A percentile compares a stretch with the other conserved stretches of the same genome.
phyloP scores from a whole-genome alignment of 2,113 vertebrate genomes.

The Ifrita kowaldi region DNA sequence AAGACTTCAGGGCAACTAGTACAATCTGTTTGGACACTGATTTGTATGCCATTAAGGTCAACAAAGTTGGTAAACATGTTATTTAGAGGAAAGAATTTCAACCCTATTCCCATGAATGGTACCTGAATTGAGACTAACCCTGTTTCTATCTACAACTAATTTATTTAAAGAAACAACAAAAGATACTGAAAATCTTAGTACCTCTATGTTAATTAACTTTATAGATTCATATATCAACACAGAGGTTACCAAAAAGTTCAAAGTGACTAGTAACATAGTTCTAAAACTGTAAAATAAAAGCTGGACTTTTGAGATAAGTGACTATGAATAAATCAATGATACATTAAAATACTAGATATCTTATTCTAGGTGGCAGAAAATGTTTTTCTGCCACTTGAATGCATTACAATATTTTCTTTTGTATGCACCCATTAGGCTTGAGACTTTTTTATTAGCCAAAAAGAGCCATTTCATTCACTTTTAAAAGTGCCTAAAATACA shows the following conservation, averaged over 20 bases:
- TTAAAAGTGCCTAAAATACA: neutral
- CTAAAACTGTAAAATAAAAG: neutral
- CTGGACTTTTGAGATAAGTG: neutral
- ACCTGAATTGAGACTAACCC: neutral
- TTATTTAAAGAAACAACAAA: neutral
- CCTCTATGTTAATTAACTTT: neutral
- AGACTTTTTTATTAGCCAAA: constrained; percentile 18
- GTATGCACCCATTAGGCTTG: neutral
- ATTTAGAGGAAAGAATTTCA: neutral
- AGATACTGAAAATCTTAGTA: neutral
- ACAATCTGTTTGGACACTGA: neutral
- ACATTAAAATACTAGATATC: neutral
- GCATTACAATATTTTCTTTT: neutral
- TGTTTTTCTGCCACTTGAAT: neutral
- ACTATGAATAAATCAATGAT: neutral
- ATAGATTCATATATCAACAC: neutral
- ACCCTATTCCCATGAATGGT: neutral
- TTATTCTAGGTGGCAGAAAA: neutral
- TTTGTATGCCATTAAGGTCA: neutral
- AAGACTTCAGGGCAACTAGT: neutral
- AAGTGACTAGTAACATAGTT: neutral
- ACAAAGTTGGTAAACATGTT: neutral
- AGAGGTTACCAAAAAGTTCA: neutral
- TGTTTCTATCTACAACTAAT: neutral
- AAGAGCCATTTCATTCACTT: constrained; percentile 18